phyloP scores from a whole-genome alignment of 2,888 invertebrate species.

The Pegoplata infirma region DNA sequence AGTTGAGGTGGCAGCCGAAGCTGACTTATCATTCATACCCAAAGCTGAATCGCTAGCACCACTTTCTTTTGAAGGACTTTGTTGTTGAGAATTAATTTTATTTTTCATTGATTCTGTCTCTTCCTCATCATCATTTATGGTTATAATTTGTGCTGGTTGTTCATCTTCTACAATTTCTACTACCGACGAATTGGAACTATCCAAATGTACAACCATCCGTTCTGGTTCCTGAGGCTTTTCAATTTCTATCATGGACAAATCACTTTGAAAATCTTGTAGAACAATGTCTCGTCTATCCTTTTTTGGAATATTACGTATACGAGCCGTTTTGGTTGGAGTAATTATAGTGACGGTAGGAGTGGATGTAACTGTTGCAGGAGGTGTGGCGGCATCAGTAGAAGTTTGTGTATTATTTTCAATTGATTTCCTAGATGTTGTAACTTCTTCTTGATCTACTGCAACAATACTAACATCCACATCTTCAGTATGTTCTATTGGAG shows the following conservation, averaged over 20 bases:
- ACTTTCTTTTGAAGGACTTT: not conserved
- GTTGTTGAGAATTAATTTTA: not conserved
- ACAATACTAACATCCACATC: slow-evolving; percentile 44
- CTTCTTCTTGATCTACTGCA: not conserved
- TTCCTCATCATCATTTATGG: slow-evolving; percentile 56
- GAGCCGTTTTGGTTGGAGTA: slow-evolving; percentile 59
- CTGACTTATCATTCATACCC: slow-evolving; percentile 34
- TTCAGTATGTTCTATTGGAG: slow-evolving; percentile 46
- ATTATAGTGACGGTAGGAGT: slow-evolving; percentile 29
- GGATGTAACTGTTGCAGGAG: slow-evolving; percentile 12
- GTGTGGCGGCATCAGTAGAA: too few species aligned
- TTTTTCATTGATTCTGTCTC: slow-evolving; percentile 7
- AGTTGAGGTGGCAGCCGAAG: slow-evolving; percentile 40
- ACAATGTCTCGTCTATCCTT: slow-evolving; percentile 75
- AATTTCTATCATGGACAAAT: slow-evolving; percentile 24
- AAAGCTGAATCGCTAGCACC: slow-evolving; percentile 3
- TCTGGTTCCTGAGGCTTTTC: slow-evolving; percentile 9
- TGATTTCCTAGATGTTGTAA: not conserved
- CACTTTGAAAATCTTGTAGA: slow-evolving; percentile 70
- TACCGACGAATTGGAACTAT: slow-evolving; percentile 49
- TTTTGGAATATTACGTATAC: slow-evolving; percentile 77
- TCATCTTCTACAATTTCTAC: slow-evolving; percentile 53
- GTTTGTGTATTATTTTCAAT: too few species aligned
- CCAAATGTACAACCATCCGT: slow-evolving; percentile 29
- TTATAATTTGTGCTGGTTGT: slow-evolving; percentile 34